Evolutionary conservation across 2,113 vertebrate species (phyloP).

Genomic region (Aphyosemion australe): DNA sequence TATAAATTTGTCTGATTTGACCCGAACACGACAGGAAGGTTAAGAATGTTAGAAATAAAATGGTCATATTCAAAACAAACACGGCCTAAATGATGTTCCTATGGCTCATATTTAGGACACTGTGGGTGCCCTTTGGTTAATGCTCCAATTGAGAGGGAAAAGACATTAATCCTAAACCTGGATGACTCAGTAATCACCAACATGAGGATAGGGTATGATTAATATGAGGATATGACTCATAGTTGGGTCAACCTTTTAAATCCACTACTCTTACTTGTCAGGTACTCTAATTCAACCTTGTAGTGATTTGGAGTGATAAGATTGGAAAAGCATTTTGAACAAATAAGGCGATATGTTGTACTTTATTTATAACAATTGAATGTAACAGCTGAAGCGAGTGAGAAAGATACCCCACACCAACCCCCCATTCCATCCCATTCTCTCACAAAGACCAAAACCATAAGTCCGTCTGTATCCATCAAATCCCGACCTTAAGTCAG

Average conservation of each 20-base stretch:
- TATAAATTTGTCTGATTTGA: too few species aligned
- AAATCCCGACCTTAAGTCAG: conserved; percentile 34
- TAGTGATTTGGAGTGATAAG: neutral
- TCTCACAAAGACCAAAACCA: neutral
- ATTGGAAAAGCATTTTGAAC: neutral
- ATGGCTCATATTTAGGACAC: neutral
- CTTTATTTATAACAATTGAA: neutral
- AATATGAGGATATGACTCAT: neutral
- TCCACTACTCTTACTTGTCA: too few species aligned
- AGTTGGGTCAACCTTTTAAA: neutral
- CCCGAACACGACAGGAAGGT: too few species aligned
- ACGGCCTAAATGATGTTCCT: too few species aligned
- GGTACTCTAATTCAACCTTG: neutral
- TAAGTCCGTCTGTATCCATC: conserved; percentile 1
- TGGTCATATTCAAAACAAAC: too few species aligned
- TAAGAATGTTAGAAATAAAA: too few species aligned
- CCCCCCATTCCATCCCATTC: neutral
- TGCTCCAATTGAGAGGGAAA: neutral
- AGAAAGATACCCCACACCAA: neutral
- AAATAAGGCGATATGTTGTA: neutral
- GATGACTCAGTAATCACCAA: conserved; percentile 9
- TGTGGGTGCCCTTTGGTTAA: neutral
- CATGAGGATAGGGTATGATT: neutral
- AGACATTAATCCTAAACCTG: conserved; percentile 11
- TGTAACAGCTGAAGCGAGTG: neutral